Conservation (phyloP, 2,888 invertebrate species). For the Hirudinaria manillensis region DNA sequence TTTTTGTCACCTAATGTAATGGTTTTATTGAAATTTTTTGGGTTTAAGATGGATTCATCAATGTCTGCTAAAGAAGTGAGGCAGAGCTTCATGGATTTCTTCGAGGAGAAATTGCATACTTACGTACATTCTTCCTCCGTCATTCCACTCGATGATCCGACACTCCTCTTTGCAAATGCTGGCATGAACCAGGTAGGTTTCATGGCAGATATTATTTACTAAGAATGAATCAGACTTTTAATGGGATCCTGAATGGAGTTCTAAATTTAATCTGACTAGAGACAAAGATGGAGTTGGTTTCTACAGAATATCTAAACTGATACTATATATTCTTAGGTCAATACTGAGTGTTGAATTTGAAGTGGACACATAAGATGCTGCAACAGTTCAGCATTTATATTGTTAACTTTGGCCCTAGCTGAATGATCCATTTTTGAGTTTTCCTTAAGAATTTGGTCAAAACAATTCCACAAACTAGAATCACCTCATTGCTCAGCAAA, state of each 20-base stretch:
- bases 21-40: too few relatives aligned
- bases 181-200: slow-evolving; percentile 88
- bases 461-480: too few relatives aligned
- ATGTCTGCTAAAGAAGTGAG: slow-evolving; percentile 36
- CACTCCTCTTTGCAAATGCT: slow-evolving; percentile 92
- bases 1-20: too few relatives aligned
- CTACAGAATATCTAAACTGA: too few relatives aligned
- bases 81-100: slow-evolving; percentile 72
- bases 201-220: neutral
- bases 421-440: too few relatives aligned
- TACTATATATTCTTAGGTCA: too few relatives aligned
- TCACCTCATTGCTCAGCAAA: too few relatives aligned
- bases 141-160: slow-evolving; percentile 94
- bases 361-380: too few relatives aligned
- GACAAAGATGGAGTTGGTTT: neutral
- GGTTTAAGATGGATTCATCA: slow-evolving; percentile 21
- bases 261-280: neutral
- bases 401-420: too few relatives aligned
- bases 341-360: too few relatives aligned
- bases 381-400: too few relatives aligned
- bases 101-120: slow-evolving; percentile 71
- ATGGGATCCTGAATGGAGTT: neutral
- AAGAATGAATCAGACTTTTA: neutral
- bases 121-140: slow-evolving; percentile 96
- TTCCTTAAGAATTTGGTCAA: too few relatives aligned